Conservation (phyloP, 2,113 vertebrate species). For the Cacatua alba region DNA sequence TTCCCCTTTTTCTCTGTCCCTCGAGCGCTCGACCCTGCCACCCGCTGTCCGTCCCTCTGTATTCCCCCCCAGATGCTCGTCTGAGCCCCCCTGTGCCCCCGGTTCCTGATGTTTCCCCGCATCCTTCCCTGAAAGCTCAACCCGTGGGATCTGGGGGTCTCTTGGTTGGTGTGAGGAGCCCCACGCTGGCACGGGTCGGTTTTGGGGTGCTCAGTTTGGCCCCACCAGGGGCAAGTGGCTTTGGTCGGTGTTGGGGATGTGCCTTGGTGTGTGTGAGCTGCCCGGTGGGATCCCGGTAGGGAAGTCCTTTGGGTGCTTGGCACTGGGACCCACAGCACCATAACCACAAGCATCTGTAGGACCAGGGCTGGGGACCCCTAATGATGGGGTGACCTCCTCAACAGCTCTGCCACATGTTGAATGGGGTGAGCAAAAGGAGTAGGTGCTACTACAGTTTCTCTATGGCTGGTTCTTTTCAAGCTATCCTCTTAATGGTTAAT, state of each 20-base stretch:
- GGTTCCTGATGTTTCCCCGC: neutral
- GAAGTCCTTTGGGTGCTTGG: neutral
- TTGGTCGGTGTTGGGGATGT: fast-evolving
- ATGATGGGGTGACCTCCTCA: neutral
- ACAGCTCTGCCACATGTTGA: fast-evolving
- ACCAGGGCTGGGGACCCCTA: neutral
- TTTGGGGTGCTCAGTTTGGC: neutral
- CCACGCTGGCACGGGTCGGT: neutral
- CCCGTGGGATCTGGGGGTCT: neutral
- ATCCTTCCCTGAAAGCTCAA: neutral
- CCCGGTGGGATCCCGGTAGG: fast-evolving
- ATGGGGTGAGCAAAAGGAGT: neutral
- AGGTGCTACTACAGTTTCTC: neutral
- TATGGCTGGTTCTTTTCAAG: neutral
- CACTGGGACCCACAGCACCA: neutral
- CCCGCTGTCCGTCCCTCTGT: no score
- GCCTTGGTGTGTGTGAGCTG: fast-evolving
- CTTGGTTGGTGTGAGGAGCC: neutral
- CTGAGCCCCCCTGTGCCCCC: neutral
- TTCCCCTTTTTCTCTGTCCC: neutral
- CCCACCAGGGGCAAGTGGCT: neutral
- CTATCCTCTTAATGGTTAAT: neutral
- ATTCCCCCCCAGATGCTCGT: neutral
- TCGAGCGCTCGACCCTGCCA: no score
- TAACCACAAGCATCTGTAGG: neutral